Evolutionary conservation across 2,113 vertebrate genomes (phyloP).

Genomic region (Garra rufa): DNA sequence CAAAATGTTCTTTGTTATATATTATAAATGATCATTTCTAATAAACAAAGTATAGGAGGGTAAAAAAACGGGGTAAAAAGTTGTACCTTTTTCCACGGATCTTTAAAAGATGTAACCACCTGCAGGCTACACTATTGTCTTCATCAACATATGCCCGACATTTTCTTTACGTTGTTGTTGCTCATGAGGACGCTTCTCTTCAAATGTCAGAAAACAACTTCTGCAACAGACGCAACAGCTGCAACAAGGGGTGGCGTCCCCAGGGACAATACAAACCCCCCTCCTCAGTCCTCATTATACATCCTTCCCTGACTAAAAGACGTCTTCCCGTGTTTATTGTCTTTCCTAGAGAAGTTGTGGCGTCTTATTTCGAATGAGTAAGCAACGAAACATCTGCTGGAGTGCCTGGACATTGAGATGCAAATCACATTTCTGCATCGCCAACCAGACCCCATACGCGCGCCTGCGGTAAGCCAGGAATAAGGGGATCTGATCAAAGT

Average conservation of each 20-base stretch:
- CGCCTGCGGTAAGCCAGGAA: conserved; percentile 54
- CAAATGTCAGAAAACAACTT: conserved; percentile 51
- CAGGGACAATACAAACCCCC: conserved; percentile 72
- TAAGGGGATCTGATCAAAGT: conserved; percentile 72
- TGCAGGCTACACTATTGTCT: neutral
- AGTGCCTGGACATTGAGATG: conserved; percentile 83
- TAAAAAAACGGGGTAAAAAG: neutral
- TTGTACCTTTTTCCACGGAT: neutral
- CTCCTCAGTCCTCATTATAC: conserved; percentile 69
- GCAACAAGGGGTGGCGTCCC: conserved; percentile 69
- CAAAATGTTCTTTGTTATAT: neutral
- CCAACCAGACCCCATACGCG: conserved; percentile 47
- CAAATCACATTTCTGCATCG: conserved; percentile 78
- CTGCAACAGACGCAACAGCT: conserved; percentile 77
- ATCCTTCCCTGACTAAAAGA: conserved; percentile 64
- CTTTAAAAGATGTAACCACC: conserved; percentile 4
- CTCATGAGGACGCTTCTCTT: conserved; percentile 40
- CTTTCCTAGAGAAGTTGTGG: conserved; percentile 71
- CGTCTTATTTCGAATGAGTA: conserved; percentile 68
- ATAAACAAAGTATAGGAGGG: neutral
- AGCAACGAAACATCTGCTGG: conserved; percentile 86
- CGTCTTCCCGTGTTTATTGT: conserved; percentile 76
- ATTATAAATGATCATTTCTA: neutral
- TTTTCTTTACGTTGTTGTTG: conserved; percentile 30
- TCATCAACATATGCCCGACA: conserved; percentile 1